Evolutionary conservation across 2,888 invertebrate genomes (phyloP), one percentile per base, ranked within the genome.

Genomic region (Xylota segnis): DNA sequence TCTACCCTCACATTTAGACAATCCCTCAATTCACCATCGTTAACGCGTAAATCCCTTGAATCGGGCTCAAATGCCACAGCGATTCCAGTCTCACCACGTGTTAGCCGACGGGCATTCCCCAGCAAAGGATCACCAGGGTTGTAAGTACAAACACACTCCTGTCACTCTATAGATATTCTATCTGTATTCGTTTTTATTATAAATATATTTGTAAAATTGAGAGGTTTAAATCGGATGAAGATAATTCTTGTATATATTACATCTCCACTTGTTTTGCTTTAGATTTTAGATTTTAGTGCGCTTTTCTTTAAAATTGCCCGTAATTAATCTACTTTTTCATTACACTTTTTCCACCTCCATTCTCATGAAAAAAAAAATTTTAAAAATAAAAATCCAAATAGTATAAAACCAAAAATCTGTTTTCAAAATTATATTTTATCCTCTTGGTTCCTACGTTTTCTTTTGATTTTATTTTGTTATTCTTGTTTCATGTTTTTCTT

Each of bases 121-220:
- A 89, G 77, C 59, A 90, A 90, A 88, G 88, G 89, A 72, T 90
- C 90, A 27, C 89, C 90, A 68, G 90, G 90, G 87, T 89, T 90
- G 90, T 90, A 90, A 90, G 90, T 90, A 88, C 47, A 70, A 90
- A 88, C 47, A 70, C 10, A 40, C 37, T 34, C 27, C 27, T 40
- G 18, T 5, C 63, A 61, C 12, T 54, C 9, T 54, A 14, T 52
- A 18, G 9, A n/a, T 37, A 56, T 37, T 37, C 14, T 50, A 12
- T 43, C 27, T 68, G 32, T 45, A 47, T 71, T 5, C 10, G 40
- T 40, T 23, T 40, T 23, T 75, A 10, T 50, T 50, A 45, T 18
- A 5, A 27, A 23, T 71, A 32, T 50, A 34, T 59, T 77, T 83
- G 54, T 78, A 72, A 76, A 86, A 86, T 82, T 86, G 86, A 82